Evolutionary conservation across 2,888 invertebrate species (phyloP).

Genomic region (Drosophila diplacantha): DNA sequence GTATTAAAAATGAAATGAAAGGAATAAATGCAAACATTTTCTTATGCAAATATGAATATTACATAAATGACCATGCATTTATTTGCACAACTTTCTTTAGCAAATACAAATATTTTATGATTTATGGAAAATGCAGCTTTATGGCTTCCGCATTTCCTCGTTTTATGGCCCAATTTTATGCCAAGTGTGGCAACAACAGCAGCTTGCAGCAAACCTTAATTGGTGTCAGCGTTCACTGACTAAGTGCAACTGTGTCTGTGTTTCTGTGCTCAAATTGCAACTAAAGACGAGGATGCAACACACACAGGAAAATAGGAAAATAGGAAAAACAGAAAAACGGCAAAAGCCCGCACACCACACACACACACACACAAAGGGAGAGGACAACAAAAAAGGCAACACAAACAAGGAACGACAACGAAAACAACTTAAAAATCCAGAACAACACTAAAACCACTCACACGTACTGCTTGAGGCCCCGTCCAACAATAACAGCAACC

Average conservation of each 20-base stretch:
- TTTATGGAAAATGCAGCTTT: background rate
- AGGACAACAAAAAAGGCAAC: conserved; percentile 44
- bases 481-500: conserved; percentile 34
- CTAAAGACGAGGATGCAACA: conserved; percentile 53
- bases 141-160: background rate
- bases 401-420: conserved; percentile 63
- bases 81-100: background rate
- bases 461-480: conserved; percentile 64
- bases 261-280: conserved; percentile 54
- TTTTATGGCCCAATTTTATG: conserved; percentile 6
- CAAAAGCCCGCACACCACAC: conserved; percentile 8
- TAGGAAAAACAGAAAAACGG: conserved; percentile 12
- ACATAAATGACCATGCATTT: background rate
- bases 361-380: conserved; percentile 10
- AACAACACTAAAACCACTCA: conserved; percentile 71
- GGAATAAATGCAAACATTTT: background rate
- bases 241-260: conserved; percentile 32
- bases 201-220: conserved; percentile 55
- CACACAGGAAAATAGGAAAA: conserved; percentile 13
- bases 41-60: background rate
- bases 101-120: background rate
- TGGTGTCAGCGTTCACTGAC: conserved; percentile 65
- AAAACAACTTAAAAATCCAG: conserved; percentile 72
- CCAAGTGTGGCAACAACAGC: conserved; percentile 5
- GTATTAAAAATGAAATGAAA: background rate